A percentile compares a stretch with the other conserved stretches of the same genome.
phyloP scores from a whole-genome alignment of 2,113 vertebrate species.

The Alligator mississippiensis region DNA sequence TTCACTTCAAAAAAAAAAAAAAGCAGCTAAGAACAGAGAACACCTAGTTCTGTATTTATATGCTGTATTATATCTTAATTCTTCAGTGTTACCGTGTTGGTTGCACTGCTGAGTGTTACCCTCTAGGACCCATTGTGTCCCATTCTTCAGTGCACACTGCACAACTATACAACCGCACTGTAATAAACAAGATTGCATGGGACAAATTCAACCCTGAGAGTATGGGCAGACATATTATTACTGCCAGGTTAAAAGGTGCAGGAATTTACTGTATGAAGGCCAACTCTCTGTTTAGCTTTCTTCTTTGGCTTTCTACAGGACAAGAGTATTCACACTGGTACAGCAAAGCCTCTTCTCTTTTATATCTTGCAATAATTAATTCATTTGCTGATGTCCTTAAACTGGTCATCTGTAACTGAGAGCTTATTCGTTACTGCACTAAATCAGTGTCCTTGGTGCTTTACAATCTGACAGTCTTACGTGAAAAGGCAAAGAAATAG shows the following conservation, averaged over 20 bases:
- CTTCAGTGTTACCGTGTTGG: background rate
- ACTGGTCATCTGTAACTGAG: background rate
- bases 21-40: background rate
- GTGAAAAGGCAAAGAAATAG: accelerated
- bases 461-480: background rate
- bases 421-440: background rate
- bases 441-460: background rate
- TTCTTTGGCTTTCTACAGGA: background rate
- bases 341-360: no score
- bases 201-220: background rate
- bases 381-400: background rate
- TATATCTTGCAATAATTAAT: no score
- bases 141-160: background rate
- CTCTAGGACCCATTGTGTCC: background rate
- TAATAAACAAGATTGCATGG: background rate
- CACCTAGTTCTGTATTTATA: background rate
- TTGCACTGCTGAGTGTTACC: background rate
- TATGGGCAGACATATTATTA: no score
- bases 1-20: background rate
- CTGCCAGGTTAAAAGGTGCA: no score
- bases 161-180: background rate
- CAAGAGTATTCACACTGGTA: no score
- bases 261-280: no score
- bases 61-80: background rate
- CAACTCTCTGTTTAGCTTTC: no score